Conservation (phyloP, 2,888 invertebrate genomes). For the Chironomus tentans region DNA sequence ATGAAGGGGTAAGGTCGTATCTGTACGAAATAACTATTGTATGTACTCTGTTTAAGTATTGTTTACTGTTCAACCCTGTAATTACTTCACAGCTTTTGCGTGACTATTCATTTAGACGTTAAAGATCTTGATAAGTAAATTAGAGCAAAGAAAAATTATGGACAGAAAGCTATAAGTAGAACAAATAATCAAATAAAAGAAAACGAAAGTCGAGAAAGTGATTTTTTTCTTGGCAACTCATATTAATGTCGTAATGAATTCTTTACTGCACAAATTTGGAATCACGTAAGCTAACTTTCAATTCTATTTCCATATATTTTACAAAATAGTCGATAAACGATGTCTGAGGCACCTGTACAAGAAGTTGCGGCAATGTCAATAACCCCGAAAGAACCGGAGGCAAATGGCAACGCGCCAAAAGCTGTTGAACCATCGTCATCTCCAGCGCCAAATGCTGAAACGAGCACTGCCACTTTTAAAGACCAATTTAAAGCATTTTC, state of each 20-base stretch:
- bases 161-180: no score
- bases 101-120: slow-evolving; percentile 12
- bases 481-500: slow-evolving; percentile 71
- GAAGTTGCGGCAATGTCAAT: slow-evolving; percentile 21
- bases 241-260: not conserved
- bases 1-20: not conserved
- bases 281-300: not conserved
- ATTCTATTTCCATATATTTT: not conserved
- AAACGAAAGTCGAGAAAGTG: not conserved
- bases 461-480: slow-evolving; percentile 43
- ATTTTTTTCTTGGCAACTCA: not conserved
- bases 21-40: no score
- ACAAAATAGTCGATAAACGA: not conserved
- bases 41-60: no score
- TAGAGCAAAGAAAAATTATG: not conserved
- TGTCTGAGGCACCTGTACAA: slow-evolving; percentile 22
- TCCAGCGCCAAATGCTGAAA: slow-evolving; percentile 31
- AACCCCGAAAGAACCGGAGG: slow-evolving; percentile 1
- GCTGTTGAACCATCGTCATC: slow-evolving; percentile 30
- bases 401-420: slow-evolving; percentile 28
- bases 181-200: not conserved
- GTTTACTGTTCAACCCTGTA: not conserved
- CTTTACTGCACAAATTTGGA: not conserved
- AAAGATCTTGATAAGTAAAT: slow-evolving; percentile 23
- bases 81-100: slow-evolving; percentile 3